These are phyloP conservation scores for Didymodactylos carnosus DNA, from an alignment of 2,888 invertebrate genomes.

Conservation along the genomic window DNA sequence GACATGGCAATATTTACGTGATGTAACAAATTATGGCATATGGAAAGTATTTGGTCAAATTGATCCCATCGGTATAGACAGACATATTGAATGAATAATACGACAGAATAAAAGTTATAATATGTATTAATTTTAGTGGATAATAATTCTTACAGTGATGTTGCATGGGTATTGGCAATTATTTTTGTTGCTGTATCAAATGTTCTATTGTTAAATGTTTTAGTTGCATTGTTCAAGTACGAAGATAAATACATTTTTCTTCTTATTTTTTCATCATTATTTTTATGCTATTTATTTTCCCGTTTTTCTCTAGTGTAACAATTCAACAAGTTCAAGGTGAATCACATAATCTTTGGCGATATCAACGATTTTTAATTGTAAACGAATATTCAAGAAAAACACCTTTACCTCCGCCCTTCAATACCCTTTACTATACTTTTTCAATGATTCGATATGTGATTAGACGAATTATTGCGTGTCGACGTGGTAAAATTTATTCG, in stretches of 20 bases:
- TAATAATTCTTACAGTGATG: neutral
- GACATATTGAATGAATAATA: neutral
- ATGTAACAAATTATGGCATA: neutral
- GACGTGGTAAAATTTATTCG: too few relatives aligned
- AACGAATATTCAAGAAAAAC: neutral
- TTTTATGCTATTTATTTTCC: neutral
- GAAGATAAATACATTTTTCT: neutral
- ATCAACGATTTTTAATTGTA: neutral
- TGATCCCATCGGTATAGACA: neutral
- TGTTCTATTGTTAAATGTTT: conserved; percentile 6
- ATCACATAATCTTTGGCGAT: neutral
- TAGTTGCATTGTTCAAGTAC: conserved; percentile 13
- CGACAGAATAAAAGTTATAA: neutral
- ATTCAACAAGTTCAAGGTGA: neutral
- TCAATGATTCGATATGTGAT: too few relatives aligned
- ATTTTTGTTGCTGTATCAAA: neutral
- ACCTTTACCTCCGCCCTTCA: neutral
- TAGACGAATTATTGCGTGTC: too few relatives aligned
- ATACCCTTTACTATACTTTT: neutral
- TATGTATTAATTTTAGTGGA: neutral
- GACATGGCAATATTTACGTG: neutral
- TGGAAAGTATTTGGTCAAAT: neutral
- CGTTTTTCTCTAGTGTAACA: neutral
- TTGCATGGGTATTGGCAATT: neutral
- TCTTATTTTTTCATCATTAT: too few relatives aligned